A percentile compares a stretch with the other conserved stretches of the same genome.
phyloP scores from a whole-genome alignment of 1,140 invertebrate genomes.

The Neodiprion lecontei region DNA sequence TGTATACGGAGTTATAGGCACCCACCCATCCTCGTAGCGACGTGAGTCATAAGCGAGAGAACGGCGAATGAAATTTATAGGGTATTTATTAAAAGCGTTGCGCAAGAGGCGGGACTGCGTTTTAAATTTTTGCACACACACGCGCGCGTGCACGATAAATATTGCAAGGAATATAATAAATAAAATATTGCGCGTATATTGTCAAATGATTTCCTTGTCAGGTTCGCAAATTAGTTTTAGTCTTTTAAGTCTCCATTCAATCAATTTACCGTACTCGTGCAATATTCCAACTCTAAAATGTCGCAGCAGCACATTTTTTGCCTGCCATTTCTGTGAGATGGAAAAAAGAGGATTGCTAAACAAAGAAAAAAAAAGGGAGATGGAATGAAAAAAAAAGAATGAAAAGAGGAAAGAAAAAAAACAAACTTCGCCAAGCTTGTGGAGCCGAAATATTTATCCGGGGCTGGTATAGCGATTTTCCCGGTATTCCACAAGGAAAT shows the following conservation, averaged over 20 bases:
- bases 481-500: conserved; percentile 7
- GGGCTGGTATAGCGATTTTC: neutral
- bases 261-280: too few relatives aligned
- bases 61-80: neutral
- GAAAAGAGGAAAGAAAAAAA: neutral
- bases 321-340: too few relatives aligned
- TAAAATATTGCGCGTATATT: too few relatives aligned
- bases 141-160: too few relatives aligned
- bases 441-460: neutral
- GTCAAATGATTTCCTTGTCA: too few relatives aligned
- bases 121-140: neutral
- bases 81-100: neutral
- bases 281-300: too few relatives aligned
- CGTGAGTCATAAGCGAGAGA: neutral
- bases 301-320: too few relatives aligned
- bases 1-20: neutral
- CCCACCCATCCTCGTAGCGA: neutral
- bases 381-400: neutral
- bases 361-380: neutral
- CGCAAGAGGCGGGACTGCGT: neutral
- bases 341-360: neutral
- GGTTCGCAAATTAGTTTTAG: too few relatives aligned
- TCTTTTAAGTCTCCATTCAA: too few relatives aligned
- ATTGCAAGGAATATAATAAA: too few relatives aligned
- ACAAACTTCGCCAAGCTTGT: neutral